These are phyloP conservation scores for Psophia crepitans DNA, from an alignment of 2,113 vertebrate genomes.

Conservation along the genomic window DNA sequence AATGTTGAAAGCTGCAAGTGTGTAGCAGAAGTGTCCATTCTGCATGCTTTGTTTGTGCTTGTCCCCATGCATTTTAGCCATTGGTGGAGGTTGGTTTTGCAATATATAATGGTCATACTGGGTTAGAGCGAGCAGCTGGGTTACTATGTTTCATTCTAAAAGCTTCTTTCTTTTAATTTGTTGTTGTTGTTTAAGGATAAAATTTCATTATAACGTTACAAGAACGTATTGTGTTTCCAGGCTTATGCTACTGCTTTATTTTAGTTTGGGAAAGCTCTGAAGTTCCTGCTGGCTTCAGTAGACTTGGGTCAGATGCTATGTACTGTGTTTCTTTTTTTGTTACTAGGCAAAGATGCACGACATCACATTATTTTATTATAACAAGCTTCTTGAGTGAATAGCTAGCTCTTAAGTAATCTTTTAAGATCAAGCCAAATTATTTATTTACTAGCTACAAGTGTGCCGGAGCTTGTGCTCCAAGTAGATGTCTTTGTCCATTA, in stretches of 20 bases:
- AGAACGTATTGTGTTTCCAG: neutral
- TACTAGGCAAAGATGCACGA: neutral
- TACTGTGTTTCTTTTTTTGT: neutral
- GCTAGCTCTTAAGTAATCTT: neutral
- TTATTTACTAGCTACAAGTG: neutral
- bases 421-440: neutral
- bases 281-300: neutral
- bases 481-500: neutral
- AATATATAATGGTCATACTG: neutral
- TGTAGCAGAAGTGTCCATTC: neutral
- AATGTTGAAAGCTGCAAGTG: neutral
- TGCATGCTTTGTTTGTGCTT: neutral
- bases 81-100: neutral
- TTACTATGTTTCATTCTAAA: neutral
- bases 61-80: fast-evolving
- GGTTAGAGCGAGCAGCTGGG: neutral
- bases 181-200: neutral
- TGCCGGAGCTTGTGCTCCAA: neutral
- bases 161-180: neutral
- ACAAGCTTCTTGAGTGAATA: neutral
- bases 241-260: neutral
- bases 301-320: neutral
- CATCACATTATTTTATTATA: neutral
- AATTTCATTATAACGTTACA: neutral
- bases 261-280: neutral